Evolutionary conservation across 2,797 vertebrate species (phyloP), one percentile per base, ranked within the genome.

Genomic region (Crenichthys baileyi): DNA sequence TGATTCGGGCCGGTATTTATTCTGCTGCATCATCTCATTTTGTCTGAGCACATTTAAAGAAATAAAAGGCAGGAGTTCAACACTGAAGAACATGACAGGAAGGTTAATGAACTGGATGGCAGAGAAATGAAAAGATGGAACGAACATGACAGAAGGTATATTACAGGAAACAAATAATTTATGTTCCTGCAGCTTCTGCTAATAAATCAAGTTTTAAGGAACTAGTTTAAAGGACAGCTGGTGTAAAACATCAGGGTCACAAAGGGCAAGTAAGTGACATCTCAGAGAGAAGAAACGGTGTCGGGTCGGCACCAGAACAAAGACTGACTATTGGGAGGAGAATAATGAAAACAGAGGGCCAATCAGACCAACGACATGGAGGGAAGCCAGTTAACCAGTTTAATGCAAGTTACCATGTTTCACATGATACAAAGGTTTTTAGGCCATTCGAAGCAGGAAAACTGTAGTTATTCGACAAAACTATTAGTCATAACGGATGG

Each of bases 191-290:
- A 63, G 9, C n/a, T 29, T 29, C 26, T 29, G 58, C 58, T 29
- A 18, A 20, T 18, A 36, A 63, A 63, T 20, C 61, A 63, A 63
- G 7, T 8, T 53, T 18, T 7, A 5, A 22, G 51, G 1, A 11
- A 39, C 12, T 50, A 50, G 48, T 50, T 50, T 12, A 39, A 22
- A 39, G 8, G 7, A 65, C 50, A 31, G 61, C 29, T 36, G n/a
- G 29, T 24, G 26, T 29, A 15, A 26, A 61, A 51, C 16, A 31
- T 13, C 22, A 26, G 60, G 31, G 18, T 8, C 78, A 63, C 76
- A 36, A 65, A 76, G 92, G 85, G 85, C 90, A 82, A 86, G 73
- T 87, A 8, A 58, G 91, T 79, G 74, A 83, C 81, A 12, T 91
- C 89, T 74, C 90, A 76, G 75, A n/a, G 58, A 75, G 73, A 74